Evolutionary conservation across 2,888 invertebrate species (phyloP), one percentile per base, ranked within the genome.

Genomic region (Antheraea yamamai): DNA sequence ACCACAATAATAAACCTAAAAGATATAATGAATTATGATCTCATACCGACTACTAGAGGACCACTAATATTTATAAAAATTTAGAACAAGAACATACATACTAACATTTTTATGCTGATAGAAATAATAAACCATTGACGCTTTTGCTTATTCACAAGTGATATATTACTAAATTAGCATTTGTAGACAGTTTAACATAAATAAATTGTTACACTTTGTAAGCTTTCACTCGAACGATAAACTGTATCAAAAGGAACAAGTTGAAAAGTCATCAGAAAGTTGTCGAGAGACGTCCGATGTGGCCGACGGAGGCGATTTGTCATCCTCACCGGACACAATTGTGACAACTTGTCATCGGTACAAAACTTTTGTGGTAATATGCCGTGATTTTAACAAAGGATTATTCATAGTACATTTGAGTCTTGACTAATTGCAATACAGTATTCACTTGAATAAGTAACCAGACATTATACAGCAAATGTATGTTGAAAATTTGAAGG

Each of bases 301-400:
- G 82, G 79, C 70, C 80, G 64, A 77, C 74, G 78, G 77, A 79
- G 78, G 79, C 84, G 78, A 86, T 86, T 84, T 86, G 85, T 86
- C 83, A 83, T 85, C 81, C 79, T 80, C 78, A 39, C 79, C 78
- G 77, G 80, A 81, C 81, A 83, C 83, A 88, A 88, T 87, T 88
- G 86, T 84, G 82, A 87, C 85, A 85, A 85, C 80, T 84, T 82
- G 87, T 83, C 85, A 83, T 82, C 84, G 78, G 70, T 23, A 39
- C 39, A 70, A 39, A 70, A 20, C 39, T 20, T 70, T 66, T 4
- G 26, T 66, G 4, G n/a, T 23, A 61, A 58, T 66, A 14, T 66
- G 30, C 16, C 6, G 23, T 66, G 12, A 16, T 26, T 66, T 66
- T 30, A 66, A 66, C 26, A 30, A 66, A 30, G 18, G 64, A 30